These are phyloP conservation scores for Odontamblyopus rebecca DNA, from an alignment of 2,797 vertebrate genomes.

Conservation along the genomic window DNA sequence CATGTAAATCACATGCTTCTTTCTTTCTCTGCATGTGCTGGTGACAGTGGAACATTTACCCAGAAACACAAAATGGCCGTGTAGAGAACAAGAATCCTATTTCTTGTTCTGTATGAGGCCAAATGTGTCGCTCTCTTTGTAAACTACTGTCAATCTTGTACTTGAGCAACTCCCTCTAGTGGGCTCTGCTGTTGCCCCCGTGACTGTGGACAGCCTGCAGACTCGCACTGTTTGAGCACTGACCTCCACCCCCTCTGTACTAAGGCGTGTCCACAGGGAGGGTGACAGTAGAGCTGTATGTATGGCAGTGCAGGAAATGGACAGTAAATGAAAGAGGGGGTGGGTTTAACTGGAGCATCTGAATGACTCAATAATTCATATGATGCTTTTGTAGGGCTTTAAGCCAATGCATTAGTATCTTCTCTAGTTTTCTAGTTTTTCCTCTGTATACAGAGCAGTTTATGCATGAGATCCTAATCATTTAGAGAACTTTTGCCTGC, in stretches of 20 bases:
- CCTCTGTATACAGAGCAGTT: too few relatives aligned
- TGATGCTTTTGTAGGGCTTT: slow-evolving; percentile 25
- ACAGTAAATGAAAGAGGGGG: slow-evolving; percentile 12
- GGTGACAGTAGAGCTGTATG: slow-evolving; percentile 12
- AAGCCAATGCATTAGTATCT: neutral
- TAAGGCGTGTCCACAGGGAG: slow-evolving; percentile 31
- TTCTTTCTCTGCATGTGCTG: neutral
- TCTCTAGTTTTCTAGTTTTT: neutral
- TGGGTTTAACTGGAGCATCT: slow-evolving; percentile 27
- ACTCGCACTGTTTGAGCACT: slow-evolving; percentile 12
- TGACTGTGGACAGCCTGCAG: neutral
- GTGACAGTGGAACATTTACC: neutral
- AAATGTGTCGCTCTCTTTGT: too few relatives aligned
- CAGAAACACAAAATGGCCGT: neutral
- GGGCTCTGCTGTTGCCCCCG: neutral
- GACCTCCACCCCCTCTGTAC: slow-evolving; percentile 36
- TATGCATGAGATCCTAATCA: too few relatives aligned
- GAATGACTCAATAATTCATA: slow-evolving; percentile 53
- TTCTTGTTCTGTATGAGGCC: neutral
- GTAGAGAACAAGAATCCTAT: neutral
- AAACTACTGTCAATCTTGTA: neutral
- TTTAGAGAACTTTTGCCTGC: too few relatives aligned
- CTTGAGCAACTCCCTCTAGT: slow-evolving; percentile 1
- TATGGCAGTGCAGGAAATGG: slow-evolving; percentile 12
- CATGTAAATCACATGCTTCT: neutral